Conservation (phyloP, 2,888 invertebrate species). For the Odontocolon sp. region DNA sequence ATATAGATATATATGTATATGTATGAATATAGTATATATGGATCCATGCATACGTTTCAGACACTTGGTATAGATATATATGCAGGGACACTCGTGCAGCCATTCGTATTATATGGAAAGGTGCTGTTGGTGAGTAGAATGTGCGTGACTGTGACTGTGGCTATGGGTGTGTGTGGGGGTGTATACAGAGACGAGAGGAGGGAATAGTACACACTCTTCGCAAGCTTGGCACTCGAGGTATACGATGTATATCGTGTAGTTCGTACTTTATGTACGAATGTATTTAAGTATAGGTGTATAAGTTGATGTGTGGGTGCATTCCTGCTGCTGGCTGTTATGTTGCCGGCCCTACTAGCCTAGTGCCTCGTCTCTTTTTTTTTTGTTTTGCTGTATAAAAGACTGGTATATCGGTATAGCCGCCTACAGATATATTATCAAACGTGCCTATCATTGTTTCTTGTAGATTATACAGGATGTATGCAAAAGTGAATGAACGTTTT, state of each 20-base stretch:
- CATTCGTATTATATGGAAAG: constrained; percentile 19
- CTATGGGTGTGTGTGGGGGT: constrained; percentile 9
- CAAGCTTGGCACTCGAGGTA: constrained; percentile 16
- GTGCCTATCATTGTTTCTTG: too few relatives aligned
- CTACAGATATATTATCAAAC: too few relatives aligned
- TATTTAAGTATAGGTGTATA: constrained; percentile 1
- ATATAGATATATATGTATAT: not conserved
- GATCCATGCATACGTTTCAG: too few relatives aligned
- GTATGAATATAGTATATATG: not conserved
- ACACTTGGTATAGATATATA: constrained; percentile 9
- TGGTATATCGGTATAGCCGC: too few relatives aligned
- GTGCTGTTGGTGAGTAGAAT: constrained; percentile 8
- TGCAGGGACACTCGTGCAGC: constrained; percentile 39
- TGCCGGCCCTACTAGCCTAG: constrained; percentile 72
- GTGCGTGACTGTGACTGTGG: not conserved
- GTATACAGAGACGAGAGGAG: too few relatives aligned
- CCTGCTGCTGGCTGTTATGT: constrained; percentile 23
- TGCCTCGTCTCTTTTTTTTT: constrained; percentile 67
- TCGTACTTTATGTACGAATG: constrained; percentile 10
- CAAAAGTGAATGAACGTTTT: too few relatives aligned
- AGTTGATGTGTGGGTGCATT: not conserved
- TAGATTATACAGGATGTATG: too few relatives aligned
- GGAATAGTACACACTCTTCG: constrained; percentile 17
- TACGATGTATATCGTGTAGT: constrained; percentile 17
- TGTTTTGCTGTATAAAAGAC: not conserved